Evolutionary conservation across 30 jellyfish, hydroid and myxozoan species (phyloP).

Genomic region (Calvadosia cruxmelitensis): DNA sequence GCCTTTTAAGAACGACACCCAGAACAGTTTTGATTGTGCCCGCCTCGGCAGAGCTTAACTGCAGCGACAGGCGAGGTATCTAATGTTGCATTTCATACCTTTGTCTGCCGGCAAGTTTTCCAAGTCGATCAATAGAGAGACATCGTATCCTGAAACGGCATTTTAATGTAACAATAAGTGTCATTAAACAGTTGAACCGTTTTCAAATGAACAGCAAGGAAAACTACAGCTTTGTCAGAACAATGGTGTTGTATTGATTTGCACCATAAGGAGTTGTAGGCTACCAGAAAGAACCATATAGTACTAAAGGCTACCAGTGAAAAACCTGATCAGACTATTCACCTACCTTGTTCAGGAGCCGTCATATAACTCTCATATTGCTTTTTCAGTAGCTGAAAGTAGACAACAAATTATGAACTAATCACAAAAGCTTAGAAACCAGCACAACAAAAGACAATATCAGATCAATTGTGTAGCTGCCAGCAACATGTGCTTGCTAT

Average conservation of each 20-base stretch:
- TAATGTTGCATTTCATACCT: conserved; percentile 32
- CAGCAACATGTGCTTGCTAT: background rate
- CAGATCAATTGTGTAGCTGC: background rate
- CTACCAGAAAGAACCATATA: too few relatives aligned
- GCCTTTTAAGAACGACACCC: too few relatives aligned
- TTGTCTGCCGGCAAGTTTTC: conserved; percentile 75
- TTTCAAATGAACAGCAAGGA: background rate
- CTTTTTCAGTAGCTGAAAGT: conserved; percentile 38
- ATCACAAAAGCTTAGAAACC: background rate
- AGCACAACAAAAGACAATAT: background rate
- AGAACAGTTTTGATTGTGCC: too few relatives aligned
- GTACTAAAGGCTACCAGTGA: too few relatives aligned
- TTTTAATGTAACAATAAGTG: background rate
- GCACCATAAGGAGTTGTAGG: too few relatives aligned
- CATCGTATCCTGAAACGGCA: conserved; percentile 46
- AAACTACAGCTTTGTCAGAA: too few relatives aligned
- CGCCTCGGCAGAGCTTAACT: too few relatives aligned
- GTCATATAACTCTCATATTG: conserved; percentile 46
- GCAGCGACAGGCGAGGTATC: too few relatives aligned
- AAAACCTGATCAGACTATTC: too few relatives aligned
- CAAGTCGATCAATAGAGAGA: conserved; percentile 64
- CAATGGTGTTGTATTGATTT: too few relatives aligned
- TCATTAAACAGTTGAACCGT: background rate
- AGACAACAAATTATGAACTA: background rate
- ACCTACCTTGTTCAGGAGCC: conserved; percentile 54